Percentiles rank a stretch among this genome's conserved stretches.
These are phyloP conservation scores for Pharmacophagus antenor DNA, from an alignment of 2,888 invertebrate species.

Conservation along the genomic window DNA sequence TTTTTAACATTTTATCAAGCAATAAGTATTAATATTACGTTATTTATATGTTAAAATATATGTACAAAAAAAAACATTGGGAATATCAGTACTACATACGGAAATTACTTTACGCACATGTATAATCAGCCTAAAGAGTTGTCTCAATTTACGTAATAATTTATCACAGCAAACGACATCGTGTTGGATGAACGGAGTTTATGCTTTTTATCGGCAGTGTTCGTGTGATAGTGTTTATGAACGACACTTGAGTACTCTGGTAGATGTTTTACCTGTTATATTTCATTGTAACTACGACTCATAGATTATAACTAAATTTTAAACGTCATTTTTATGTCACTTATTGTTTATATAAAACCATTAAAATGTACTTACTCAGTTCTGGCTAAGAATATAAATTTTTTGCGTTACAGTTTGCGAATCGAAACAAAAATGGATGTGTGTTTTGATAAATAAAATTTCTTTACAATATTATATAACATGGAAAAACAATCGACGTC, in stretches of 20 bases:
- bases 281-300: slow-evolving; percentile 16
- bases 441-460: not conserved
- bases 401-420: not conserved
- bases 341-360: slow-evolving; percentile 11
- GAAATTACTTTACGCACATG: slow-evolving; percentile 11
- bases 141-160: slow-evolving; percentile 38
- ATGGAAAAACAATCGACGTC: slow-evolving; percentile 34
- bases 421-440: slow-evolving; percentile 1
- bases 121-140: slow-evolving; percentile 24
- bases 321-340: slow-evolving; percentile 24
- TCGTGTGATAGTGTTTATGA: slow-evolving; percentile 24
- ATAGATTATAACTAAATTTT: slow-evolving; percentile 25
- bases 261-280: slow-evolving; percentile 28
- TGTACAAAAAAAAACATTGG: not conserved
- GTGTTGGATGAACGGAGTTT: slow-evolving; percentile 33
- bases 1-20: not conserved
- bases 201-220: slow-evolving; percentile 30
- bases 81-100: not conserved
- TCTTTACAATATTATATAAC: not conserved
- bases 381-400: not conserved
- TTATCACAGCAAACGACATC: slow-evolving; percentile 35
- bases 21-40: no score
- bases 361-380: slow-evolving; percentile 8
- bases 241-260: slow-evolving; percentile 26
- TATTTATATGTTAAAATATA: no score